Base-by-base conservation (phyloP, 2,888 invertebrate genomes). In the Drosophila affinis region DNA sequence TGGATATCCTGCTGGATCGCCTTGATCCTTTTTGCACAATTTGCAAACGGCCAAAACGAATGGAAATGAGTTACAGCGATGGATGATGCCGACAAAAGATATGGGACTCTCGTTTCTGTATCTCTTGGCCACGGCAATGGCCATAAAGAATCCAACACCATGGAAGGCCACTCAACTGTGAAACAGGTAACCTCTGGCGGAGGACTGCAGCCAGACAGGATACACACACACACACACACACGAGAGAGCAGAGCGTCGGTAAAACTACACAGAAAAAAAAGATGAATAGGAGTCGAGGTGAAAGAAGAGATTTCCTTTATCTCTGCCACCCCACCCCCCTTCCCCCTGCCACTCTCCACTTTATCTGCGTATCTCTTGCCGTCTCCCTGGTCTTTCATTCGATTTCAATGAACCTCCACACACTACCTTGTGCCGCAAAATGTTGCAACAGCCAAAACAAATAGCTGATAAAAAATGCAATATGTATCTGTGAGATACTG, bases 371-470 rank as follows among this genome's bases (percentile, higher is more conserved):
- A 62, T 70, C 24, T 74, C 57, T 54, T 67, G 63, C 57, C 61
- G 52, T 73, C 62, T 47, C 3, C 0, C 61, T 47, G 62, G 62
- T 79, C 72, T 82, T 83, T 82, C 79, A 83, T 87, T 87, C 72
- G 86, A 83, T 88, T 83, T 83, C 83, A 83, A 88, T 83, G 83
- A 88, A 88, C 82, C 82, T 74, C 24, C 4, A 0, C 4, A 24
- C 5, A 24, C 24, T 1, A 78, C 62, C 51, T 51, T 59, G 24
- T 67, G 45, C 45, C 47, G 52, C 75, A 70, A 84, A 81, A 73
- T 86, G 88, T 83, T 88, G 87, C 87, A 78, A 83, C 82, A 85
- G 81, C 82, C 78, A 81, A 86, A 77, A 75, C 87, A 81, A 82
- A 82, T 85, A 87, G 87, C 81, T 81, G 87, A 82, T 87, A 81